Base-by-base conservation (phyloP, 2,113 vertebrate species). In the Eulemur macaco region DNA sequence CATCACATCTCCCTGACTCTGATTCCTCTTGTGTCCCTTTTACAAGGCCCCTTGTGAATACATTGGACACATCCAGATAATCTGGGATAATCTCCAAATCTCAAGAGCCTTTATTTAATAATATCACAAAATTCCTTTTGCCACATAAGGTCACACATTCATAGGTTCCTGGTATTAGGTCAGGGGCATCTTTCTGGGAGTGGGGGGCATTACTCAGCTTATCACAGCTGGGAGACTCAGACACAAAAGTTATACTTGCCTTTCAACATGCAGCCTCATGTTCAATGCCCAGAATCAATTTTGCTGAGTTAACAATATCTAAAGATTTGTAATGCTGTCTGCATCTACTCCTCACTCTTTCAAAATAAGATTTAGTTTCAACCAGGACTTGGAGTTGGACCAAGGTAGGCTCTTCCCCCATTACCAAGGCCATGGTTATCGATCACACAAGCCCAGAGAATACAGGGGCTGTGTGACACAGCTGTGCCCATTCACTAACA, bases 201-300 rank as follows among this genome's bases (percentile, higher is more conserved):
- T 85, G 34, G 21, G 52, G 14, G 27, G 9, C 27, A 39, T 66
- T 81, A 50, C 9, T 88, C 74, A 91, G 77, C 42, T 20, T 68
- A 34, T 50, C 13, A 27, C 21, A 71, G 50, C 31, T 50, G 56
- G 54, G 63, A 90, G 66, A 63, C 64, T 39, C 45, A 66, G 47
- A n/a, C 71, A 71, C 27, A 91, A 88, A 95, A 91, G 34, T 91
- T 87, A 6, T 52, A n/a, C 60, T 85, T 96, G 29, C 82, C 52
- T 91, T 91, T 88, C 31, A 54, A 88, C 64, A 84, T 74, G 34
- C 68, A 11, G 29, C 64, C 56, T 85, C 25, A 58, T 64, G 78
- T 82, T 87, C 52, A 88, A 87, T 39, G n/a, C 56, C 81, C 64
- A 66, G 34, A 91, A 34, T 93, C 45, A 21, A 8, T 81, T 88